Percentiles rank a stretch among this genome's conserved stretches.
These are phyloP conservation scores for Chloroclysta siterata DNA, from an alignment of 2,888 invertebrate species.

Conservation along the genomic window DNA sequence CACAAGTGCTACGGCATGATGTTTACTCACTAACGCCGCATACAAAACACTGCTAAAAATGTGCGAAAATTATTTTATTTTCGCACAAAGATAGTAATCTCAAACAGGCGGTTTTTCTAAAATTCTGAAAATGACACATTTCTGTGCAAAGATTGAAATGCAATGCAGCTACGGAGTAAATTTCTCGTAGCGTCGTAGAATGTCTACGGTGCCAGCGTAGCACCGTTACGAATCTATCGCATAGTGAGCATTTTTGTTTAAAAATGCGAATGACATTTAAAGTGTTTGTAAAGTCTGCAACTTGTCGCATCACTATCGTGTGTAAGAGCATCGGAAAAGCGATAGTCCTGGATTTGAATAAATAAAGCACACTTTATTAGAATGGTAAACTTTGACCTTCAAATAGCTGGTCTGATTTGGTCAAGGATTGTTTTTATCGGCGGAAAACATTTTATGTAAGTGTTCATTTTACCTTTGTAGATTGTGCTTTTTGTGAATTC, in stretches of 20 bases:
- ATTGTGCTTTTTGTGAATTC: slow-evolving; percentile 6
- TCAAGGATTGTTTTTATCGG: slow-evolving; percentile 4
- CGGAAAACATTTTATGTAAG: slow-evolving; percentile 3
- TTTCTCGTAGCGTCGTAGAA: not conserved
- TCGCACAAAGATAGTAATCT: no score
- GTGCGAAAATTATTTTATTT: no score
- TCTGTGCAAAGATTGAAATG: no score
- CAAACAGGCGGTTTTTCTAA: no score
- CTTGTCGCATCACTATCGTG: no score
- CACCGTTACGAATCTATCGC: not conserved
- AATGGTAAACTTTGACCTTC: slow-evolving; percentile 9
- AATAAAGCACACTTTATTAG: slow-evolving; percentile 42
- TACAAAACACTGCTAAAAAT: no score
- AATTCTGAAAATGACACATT: no score
- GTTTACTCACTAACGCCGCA: no score
- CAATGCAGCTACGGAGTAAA: no score
- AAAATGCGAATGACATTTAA: no score
- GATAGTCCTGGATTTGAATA: slow-evolving; percentile 51
- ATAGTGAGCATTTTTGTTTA: no score
- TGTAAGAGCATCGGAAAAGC: slow-evolving; percentile 8
- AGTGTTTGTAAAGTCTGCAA: no score
- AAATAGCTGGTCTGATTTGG: slow-evolving; percentile 18
- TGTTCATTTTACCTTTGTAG: not conserved
- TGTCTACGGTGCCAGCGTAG: slow-evolving; percentile 1
- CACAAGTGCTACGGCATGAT: slow-evolving; percentile 16